Conservation (phyloP, 1,140 invertebrate genomes). For the Ladona fulva region DNA sequence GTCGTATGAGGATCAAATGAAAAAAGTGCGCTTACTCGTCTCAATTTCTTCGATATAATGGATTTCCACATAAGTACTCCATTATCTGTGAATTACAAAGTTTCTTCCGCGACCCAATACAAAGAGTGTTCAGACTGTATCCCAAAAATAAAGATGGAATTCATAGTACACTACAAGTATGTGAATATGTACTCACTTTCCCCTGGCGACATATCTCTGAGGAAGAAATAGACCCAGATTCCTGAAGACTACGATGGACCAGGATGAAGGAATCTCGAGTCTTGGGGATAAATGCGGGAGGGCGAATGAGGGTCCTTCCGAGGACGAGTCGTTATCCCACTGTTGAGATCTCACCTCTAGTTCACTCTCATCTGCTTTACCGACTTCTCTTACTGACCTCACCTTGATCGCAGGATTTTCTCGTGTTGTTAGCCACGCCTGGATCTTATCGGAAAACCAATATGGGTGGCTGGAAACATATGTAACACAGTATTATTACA, state of each 20-base stretch:
- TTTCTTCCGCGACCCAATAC: too few species aligned
- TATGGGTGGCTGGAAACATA: constrained; percentile 31
- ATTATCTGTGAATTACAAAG: too few species aligned
- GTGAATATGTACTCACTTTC: background rate
- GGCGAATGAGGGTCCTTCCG: background rate
- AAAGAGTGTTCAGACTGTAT: too few species aligned
- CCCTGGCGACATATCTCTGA: background rate
- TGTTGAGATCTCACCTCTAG: background rate
- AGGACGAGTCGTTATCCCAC: background rate
- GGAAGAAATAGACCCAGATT: background rate
- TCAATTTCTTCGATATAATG: too few species aligned
- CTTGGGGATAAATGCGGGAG: background rate
- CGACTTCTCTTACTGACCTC: background rate
- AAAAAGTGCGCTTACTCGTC: too few species aligned
- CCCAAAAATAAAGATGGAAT: too few species aligned
- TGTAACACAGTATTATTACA: too few species aligned
- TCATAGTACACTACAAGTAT: too few species aligned
- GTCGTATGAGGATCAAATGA: too few species aligned
- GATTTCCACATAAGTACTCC: too few species aligned
- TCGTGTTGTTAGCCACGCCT: constrained; percentile 28
- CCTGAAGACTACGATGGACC: background rate
- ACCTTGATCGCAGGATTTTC: background rate
- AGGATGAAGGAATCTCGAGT: background rate
- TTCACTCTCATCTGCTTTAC: background rate
- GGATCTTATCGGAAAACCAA: constrained; percentile 38